These are phyloP conservation scores for Sinocyclocheilus grahami DNA, from an alignment of 2,113 vertebrate species.

Conservation along the genomic window DNA sequence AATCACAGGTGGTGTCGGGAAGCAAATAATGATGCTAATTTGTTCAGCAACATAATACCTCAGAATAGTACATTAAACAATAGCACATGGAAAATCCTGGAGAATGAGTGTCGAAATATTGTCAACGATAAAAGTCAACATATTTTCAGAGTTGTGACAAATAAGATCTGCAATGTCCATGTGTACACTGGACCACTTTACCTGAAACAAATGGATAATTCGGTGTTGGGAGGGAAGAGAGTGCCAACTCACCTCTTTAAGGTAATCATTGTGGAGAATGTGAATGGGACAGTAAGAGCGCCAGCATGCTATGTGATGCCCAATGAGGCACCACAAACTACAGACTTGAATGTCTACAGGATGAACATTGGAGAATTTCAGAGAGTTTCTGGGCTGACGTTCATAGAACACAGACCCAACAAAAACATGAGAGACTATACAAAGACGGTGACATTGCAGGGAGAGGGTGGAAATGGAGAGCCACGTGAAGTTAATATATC, in stretches of 20 bases:
- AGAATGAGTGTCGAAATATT: not conserved
- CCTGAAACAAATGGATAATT: not conserved
- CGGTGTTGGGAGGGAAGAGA: not conserved
- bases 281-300: not conserved
- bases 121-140: too few species aligned
- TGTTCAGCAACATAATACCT: not conserved
- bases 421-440: accelerated
- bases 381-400: not conserved
- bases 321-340: not conserved
- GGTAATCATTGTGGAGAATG: not conserved
- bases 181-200: not conserved
- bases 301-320: not conserved
- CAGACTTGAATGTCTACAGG: too few species aligned
- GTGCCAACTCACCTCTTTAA: not conserved
- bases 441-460: too few species aligned
- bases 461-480: too few species aligned
- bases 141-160: too few species aligned
- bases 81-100: accelerated
- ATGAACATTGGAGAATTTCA: not conserved
- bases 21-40: not conserved
- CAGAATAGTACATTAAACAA: not conserved
- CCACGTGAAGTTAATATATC: too few species aligned
- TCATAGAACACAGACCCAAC: not conserved
- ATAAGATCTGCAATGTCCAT: not conserved
- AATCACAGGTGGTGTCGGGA: not conserved